phyloP scores from a whole-genome alignment of 1,140 invertebrate species.

The Drosophila suzukii region DNA sequence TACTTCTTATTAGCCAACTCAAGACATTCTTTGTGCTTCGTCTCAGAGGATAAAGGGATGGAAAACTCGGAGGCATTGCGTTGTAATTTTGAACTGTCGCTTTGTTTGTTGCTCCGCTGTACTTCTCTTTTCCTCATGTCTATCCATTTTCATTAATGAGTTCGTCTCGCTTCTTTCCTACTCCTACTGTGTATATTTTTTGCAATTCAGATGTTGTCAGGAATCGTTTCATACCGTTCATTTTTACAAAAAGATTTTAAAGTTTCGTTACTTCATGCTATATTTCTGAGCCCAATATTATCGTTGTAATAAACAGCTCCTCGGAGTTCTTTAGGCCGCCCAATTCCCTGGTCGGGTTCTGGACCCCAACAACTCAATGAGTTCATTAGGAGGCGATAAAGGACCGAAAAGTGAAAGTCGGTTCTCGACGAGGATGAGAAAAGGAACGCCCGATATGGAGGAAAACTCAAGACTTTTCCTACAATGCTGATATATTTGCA shows the following conservation, averaged over 20 bases:
- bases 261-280: no score
- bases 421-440: conserved; percentile 34
- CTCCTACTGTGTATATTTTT: background rate
- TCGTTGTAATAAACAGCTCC: conserved; percentile 62
- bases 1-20: conserved; percentile 46
- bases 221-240: background rate
- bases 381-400: conserved; percentile 69
- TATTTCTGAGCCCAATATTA: conserved; percentile 16
- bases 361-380: background rate
- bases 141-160: conserved; percentile 5
- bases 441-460: conserved; percentile 33
- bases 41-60: conserved; percentile 4
- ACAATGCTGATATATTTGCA: conserved; percentile 32
- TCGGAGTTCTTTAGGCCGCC: conserved; percentile 30
- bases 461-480: conserved; percentile 14
- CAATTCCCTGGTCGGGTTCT: background rate
- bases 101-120: conserved; percentile 8
- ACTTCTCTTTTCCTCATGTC: background rate
- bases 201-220: background rate
- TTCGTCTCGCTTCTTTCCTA: conserved; percentile 1
- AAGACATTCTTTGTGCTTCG: conserved; percentile 31
- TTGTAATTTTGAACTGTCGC: conserved; percentile 40
- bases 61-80: conserved; percentile 2
- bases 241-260: no score
- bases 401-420: conserved; percentile 70